phyloP scores from a whole-genome alignment of 1,140 invertebrate species.

The Stenopsyche tienmushanensis region DNA sequence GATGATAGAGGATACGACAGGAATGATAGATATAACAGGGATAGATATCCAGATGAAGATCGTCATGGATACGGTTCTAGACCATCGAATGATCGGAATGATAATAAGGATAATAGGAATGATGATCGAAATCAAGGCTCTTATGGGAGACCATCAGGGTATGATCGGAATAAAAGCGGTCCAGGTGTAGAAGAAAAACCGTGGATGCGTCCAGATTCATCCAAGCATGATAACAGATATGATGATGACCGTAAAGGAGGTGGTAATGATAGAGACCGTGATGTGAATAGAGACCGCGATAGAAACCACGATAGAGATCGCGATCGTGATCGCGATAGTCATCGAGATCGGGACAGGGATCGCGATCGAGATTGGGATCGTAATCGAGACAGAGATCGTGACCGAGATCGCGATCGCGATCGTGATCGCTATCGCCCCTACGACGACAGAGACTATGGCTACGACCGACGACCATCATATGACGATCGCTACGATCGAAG shows the following conservation, averaged over 20 bases:
- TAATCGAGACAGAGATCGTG: slow-evolving; percentile 25
- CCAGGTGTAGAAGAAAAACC: slow-evolving; percentile 36
- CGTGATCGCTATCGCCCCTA: slow-evolving; percentile 21
- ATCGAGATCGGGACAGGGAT: slow-evolving; percentile 26
- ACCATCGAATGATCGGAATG: slow-evolving; percentile 24
- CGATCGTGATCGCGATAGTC: slow-evolving; percentile 3
- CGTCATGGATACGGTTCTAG: slow-evolving; percentile 26
- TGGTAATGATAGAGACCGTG: slow-evolving; percentile 31
- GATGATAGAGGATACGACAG: slow-evolving; percentile 32
- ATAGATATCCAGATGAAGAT: slow-evolving; percentile 37
- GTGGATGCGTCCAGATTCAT: slow-evolving; percentile 29
- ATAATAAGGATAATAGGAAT: slow-evolving; percentile 31
- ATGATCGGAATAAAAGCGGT: slow-evolving; percentile 40
- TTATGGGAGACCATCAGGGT: slow-evolving; percentile 31
- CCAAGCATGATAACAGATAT: slow-evolving; percentile 11
- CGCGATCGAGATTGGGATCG: slow-evolving; percentile 25
- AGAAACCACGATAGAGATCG: slow-evolving; percentile 17
- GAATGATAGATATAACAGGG: slow-evolving; percentile 29
- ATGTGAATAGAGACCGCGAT: slow-evolving; percentile 43
- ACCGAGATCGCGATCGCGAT: slow-evolving; percentile 19
- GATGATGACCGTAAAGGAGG: slow-evolving; percentile 33
- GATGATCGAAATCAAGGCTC: slow-evolving; percentile 35
- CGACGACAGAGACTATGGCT: slow-evolving; percentile 36
- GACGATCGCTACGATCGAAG: not conserved
- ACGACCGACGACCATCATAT: slow-evolving; percentile 38